Evolutionary conservation across 2,888 invertebrate species (phyloP), one percentile per base, ranked within the genome.

Genomic region (Andrena praecox): DNA sequence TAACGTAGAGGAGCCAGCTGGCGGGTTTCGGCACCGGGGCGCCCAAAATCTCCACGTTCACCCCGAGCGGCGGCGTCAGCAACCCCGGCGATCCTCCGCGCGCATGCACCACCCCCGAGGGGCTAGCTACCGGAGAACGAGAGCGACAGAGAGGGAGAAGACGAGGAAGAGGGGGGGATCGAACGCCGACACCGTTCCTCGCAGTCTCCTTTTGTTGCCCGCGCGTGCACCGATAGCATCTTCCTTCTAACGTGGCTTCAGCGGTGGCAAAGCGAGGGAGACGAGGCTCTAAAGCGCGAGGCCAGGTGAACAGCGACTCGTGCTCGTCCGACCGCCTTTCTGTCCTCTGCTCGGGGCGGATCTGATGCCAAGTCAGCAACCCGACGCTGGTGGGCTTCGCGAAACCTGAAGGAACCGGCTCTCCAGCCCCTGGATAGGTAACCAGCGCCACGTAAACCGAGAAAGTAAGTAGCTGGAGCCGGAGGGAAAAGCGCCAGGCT

Each of bases 101-200:
- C 86, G 86, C 86, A 73, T 86, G 86, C 86, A 80, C 54, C 69
- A 68, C 50, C 68, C 72, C 42, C 64, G 64, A 42, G 78, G 83
- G 86, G 84, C 63, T 80, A 60, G 27, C 27, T 2, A 3, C 2
- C 8, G 12, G 54, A 20, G 35, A 35, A 29, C n/a, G 72, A 63
- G 33, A 27, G 50, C 68, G 50, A 62, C 20, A 10, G 48, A 8
- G 29, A 60, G 54, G 54, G 69, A 59, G 59, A 79, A 68, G 56
- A 56, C 75, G 77, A 69, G 48, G 64, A 70, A n/a, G 77, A 80
- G 72, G 83, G 63, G 77, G 79, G 80, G 81, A 87, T 87, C 80
- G 87, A 87, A 87, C 80, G 73, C 84, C 69, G 79, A 87, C 85
- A 80, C 75, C 75, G 79, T 77, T 71, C 79, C 77, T 84, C 84